Base-by-base conservation (phyloP, 1,140 invertebrate species). In the Diploscapter pachys region DNA sequence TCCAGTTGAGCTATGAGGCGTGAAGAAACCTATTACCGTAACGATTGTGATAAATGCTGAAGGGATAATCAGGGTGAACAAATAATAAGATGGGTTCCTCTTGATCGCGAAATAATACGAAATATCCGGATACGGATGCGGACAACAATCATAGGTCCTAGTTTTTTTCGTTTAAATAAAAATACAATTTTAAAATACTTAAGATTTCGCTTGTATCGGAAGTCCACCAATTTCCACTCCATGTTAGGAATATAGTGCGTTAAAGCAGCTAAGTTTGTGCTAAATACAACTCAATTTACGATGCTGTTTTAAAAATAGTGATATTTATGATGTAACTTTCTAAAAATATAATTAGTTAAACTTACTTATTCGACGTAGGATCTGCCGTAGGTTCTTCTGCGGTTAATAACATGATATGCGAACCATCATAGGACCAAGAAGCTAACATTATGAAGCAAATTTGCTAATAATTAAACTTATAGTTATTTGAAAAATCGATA, bases 81-180 rank as follows among this genome's bases (percentile, higher is more conserved):
- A 69, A 69, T 84, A 84, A 59, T 84, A 84, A 4, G 80, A 82
- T 0, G 82, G 83, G 78, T 84, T 84, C n/a, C 82, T 48, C 63
- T 83, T 83, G 64, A 84, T 84, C 48, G 82, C 78, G 68, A 84
- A 84, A 61, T 82, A 84, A 64, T 85, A 84, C 50, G 78, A 81
- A 53, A 84, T 79, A 75, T 84, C 82, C 5, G 80, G 80, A 65
- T 79, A 81, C 13, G 80, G 73, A 48, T 76, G 72, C 3, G 83
- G 82, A 67, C 82, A 83, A 66, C 82, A 83, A 13, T 82, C 81
- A 71, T 83, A 83, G 69, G 71, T 81, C 65, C 80, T 80, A 31
- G 49, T 31, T 31, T 31, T 31, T 31, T 31, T 65, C 8, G 6
- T 13, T 54, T 69, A 49, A 13, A 59, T 11, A 56, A 48, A 61